phyloP scores from a whole-genome alignment of 2,113 vertebrate species.

The Otis tarda region DNA sequence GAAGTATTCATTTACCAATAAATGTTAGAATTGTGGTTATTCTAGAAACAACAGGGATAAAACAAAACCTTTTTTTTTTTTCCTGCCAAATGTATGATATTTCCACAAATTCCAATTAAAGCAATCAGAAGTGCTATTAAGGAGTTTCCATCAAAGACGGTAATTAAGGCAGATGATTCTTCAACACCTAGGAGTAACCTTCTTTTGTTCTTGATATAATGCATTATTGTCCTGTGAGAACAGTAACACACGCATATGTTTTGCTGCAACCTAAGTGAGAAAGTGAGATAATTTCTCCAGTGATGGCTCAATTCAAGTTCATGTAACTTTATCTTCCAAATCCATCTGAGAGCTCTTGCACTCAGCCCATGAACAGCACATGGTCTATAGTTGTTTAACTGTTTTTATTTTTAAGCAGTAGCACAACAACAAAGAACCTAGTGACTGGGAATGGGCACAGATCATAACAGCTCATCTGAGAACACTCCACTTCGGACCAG shows the following conservation, averaged over 20 bases:
- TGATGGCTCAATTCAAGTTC: background rate
- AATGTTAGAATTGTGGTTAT: background rate
- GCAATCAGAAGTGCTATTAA: background rate
- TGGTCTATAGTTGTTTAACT: background rate
- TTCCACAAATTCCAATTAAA: constrained; percentile 40
- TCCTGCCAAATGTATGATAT: background rate
- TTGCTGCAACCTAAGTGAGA: background rate
- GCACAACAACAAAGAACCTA: background rate
- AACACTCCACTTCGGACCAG: background rate
- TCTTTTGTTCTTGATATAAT: background rate
- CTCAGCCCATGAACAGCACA: background rate
- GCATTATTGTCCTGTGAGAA: background rate
- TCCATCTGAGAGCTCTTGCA: background rate
- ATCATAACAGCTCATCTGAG: background rate
- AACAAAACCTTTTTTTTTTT: background rate
- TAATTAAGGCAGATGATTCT: constrained; percentile 16
- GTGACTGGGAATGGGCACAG: background rate
- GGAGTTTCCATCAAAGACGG: background rate
- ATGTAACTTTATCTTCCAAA: background rate
- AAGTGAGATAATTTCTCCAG: background rate
- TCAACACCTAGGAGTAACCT: background rate
- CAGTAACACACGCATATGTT: background rate
- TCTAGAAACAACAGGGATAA: background rate
- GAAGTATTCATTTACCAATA: background rate
- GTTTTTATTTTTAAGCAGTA: background rate